phyloP scores from a whole-genome alignment of 2,113 vertebrate species.

The Bagarius yarrelli region DNA sequence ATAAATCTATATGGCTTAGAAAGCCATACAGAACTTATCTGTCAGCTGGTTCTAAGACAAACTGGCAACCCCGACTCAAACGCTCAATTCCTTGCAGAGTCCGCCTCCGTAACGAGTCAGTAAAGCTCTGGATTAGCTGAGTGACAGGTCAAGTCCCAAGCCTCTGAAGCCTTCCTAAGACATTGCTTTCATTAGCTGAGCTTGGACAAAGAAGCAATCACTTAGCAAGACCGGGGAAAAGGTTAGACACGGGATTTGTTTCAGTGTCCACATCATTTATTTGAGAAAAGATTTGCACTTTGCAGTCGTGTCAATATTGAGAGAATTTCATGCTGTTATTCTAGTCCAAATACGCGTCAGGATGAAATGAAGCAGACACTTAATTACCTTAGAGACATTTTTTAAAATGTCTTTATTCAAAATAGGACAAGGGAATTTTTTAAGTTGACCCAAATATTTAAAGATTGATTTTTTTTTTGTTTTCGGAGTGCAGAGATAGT shows the following conservation, averaged over 20 bases:
- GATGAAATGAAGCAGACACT: background rate
- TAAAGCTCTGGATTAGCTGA: constrained; percentile 41
- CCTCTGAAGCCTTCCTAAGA: constrained; percentile 38
- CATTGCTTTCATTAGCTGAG: constrained; percentile 41
- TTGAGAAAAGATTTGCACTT: background rate
- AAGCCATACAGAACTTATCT: background rate
- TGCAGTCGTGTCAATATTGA: background rate
- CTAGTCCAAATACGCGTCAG: background rate
- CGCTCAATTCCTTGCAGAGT: constrained; percentile 30
- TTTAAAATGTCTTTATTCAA: background rate
- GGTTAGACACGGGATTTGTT: background rate
- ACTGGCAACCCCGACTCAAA: constrained; percentile 5
- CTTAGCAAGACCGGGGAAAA: constrained; percentile 22
- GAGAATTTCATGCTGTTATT: background rate
- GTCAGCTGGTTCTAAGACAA: background rate
- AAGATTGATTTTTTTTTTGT: background rate
- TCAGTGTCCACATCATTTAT: constrained; percentile 15
- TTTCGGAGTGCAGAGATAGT: background rate
- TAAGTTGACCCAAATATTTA: background rate
- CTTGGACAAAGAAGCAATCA: constrained; percentile 44
- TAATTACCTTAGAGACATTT: background rate
- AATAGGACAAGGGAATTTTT: background rate
- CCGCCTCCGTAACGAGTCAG: constrained; percentile 10
- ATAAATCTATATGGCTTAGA: background rate
- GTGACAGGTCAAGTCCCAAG: constrained; percentile 35